A percentile compares a stretch with the other conserved stretches of the same genome.
These are phyloP conservation scores for Meteorus colon DNA, from an alignment of 2,888 invertebrate genomes.

Conservation along the genomic window DNA sequence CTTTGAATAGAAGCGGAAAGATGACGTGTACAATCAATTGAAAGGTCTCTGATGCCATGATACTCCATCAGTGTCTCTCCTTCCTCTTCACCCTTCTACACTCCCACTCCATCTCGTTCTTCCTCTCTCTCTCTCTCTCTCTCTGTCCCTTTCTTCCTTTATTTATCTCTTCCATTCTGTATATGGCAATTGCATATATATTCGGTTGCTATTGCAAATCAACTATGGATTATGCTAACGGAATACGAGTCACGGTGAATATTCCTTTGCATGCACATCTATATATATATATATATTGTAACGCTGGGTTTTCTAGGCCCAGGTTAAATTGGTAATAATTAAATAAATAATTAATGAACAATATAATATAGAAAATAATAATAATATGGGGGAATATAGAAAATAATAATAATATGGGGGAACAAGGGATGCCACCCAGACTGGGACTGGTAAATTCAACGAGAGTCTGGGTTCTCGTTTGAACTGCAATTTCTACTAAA, in stretches of 20 bases:
- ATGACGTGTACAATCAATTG: slow-evolving; percentile 13
- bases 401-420: no score
- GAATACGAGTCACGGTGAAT: slow-evolving; percentile 40
- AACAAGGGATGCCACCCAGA: no score
- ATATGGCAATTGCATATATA: background rate
- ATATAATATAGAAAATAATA: no score
- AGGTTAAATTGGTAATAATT: no score
- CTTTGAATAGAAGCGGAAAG: slow-evolving; percentile 3
- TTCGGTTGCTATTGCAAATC: slow-evolving; percentile 18
- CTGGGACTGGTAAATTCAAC: no score
- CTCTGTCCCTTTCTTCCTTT: background rate
- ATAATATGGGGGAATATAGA: no score
- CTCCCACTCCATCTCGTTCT: background rate
- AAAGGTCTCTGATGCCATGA: background rate
- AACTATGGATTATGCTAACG: slow-evolving; percentile 46
- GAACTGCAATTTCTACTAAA: no score
- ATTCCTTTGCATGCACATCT: slow-evolving; percentile 31
- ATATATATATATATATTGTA: no score
- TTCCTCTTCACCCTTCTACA: background rate
- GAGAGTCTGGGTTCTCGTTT: no score
- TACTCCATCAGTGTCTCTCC: background rate
- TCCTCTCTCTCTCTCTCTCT: background rate
- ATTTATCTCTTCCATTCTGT: background rate
- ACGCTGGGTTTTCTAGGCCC: no score
- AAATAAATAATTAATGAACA: no score